Conservation (phyloP, 2,113 vertebrate genomes). For the Balaenoptera acutorostrata region DNA sequence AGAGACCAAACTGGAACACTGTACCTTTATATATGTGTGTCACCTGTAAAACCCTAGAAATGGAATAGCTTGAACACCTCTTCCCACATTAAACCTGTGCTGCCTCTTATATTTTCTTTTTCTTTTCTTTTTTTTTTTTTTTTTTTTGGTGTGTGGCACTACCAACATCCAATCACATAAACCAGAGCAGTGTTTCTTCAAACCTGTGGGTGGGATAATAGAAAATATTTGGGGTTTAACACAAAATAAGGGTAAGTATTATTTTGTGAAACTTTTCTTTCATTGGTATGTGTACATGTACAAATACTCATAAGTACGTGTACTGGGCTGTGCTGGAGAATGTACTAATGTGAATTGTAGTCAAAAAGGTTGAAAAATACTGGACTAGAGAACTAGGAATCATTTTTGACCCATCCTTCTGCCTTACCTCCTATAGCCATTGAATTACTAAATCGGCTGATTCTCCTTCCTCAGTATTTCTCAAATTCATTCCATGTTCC, state of each 20-base stretch:
- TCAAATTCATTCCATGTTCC: neutral
- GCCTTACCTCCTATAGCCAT: neutral
- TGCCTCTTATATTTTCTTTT: neutral
- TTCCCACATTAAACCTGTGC: neutral
- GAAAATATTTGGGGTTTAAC: neutral
- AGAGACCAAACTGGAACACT: neutral
- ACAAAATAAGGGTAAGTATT: neutral
- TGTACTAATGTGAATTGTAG: neutral
- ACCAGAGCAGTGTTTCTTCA: neutral
- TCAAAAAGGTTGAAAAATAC: neutral
- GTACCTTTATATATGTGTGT: neutral
- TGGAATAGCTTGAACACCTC: neutral
- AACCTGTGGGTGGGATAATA: neutral
- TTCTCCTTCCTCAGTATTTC: neutral
- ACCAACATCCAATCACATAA: neutral
- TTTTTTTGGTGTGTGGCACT: neutral
- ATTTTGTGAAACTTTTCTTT: neutral
- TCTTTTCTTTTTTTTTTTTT: neutral
- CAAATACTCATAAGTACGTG: neutral
- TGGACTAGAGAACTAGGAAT: neutral
- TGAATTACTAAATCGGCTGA: neutral
- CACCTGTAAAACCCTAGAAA: neutral
- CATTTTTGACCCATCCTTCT: conserved; percentile 8
- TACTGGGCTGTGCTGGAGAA: neutral
- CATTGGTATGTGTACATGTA: neutral